A percentile compares a stretch with the other conserved stretches of the same genome.
phyloP scores from a whole-genome alignment of 2,113 vertebrate species.

The Sturnus vulgaris region DNA sequence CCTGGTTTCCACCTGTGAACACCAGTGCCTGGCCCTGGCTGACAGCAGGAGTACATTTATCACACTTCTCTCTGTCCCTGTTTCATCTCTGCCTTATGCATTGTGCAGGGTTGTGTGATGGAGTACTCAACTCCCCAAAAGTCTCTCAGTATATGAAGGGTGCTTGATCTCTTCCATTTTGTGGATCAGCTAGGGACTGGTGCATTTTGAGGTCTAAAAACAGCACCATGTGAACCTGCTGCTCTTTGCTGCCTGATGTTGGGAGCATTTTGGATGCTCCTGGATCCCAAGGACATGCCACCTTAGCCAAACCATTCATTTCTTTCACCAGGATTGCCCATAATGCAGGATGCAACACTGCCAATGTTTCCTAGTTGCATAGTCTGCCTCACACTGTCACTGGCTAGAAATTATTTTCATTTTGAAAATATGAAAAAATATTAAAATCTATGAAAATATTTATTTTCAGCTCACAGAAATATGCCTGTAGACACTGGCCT shows the following conservation, averaged over 20 bases:
- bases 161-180: neutral
- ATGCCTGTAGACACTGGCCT: neutral
- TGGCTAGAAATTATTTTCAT: neutral
- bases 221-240: neutral
- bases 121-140: neutral
- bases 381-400: neutral
- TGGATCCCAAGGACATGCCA: neutral
- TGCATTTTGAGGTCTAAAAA: neutral
- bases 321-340: neutral
- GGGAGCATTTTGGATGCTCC: neutral
- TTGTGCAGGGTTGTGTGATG: neutral
- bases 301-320: neutral
- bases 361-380: neutral
- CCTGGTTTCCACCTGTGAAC: neutral
- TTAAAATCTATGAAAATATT: neutral
- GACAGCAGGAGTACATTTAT: neutral
- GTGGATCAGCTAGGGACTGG: neutral
- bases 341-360: neutral
- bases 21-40: neutral
- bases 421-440: neutral
- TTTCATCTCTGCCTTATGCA: neutral
- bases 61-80: accelerated
- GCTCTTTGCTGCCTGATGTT: neutral
- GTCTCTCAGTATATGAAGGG: neutral
- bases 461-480: neutral